These are phyloP conservation scores for Caenorhabditis remanei DNA, from an alignment of 1,140 invertebrate species.

Conservation along the genomic window DNA sequence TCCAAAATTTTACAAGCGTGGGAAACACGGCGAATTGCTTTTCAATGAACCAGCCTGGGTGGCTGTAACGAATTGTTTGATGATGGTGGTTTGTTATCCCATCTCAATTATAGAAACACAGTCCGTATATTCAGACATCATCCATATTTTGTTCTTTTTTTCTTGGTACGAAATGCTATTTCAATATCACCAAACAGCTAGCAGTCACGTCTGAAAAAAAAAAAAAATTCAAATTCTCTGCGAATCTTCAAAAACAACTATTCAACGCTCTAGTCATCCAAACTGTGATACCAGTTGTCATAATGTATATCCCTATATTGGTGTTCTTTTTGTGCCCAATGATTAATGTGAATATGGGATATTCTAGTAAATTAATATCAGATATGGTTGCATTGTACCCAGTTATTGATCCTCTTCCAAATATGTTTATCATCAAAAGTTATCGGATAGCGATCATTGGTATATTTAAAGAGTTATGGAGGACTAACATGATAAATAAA, in stretches of 20 bases:
- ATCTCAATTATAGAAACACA: neutral
- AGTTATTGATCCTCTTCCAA: neutral
- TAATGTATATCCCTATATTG: neutral
- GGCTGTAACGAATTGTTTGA: neutral
- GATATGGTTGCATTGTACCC: constrained; percentile 10
- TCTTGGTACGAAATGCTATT: neutral
- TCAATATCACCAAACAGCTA: neutral
- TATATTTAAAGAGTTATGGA: neutral
- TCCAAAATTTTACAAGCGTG: neutral
- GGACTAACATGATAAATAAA: neutral
- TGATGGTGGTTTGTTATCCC: neutral
- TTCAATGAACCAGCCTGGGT: neutral
- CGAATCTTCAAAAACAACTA: neutral
- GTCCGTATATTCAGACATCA: neutral
- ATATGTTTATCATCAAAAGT: constrained; percentile 11
- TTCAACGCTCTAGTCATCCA: neutral
- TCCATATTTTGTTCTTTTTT: neutral
- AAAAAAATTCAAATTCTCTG: neutral
- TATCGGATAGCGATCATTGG: neutral
- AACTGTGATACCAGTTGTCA: neutral
- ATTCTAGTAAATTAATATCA: neutral
- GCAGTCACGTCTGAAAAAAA: neutral
- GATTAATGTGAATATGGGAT: constrained; percentile 10
- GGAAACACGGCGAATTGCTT: neutral
- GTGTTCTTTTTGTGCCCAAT: neutral